Evolutionary conservation across 2,797 vertebrate species (phyloP).

Genomic region (Periophthalmus magnuspinnatus): DNA sequence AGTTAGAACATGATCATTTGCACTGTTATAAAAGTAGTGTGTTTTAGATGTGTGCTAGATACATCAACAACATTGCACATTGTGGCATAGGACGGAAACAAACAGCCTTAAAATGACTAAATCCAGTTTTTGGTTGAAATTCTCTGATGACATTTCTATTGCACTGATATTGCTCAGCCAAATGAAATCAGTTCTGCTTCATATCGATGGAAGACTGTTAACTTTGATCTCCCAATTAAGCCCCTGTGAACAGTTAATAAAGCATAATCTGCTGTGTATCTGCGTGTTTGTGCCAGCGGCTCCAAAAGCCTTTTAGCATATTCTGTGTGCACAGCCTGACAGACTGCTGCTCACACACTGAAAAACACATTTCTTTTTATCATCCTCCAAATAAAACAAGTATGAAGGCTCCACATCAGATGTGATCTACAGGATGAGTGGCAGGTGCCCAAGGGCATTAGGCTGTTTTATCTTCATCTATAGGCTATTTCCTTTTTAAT

Average conservation of each 20-base stretch:
- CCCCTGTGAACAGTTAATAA: constrained; percentile 72
- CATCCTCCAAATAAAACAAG: constrained; percentile 64
- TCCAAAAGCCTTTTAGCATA: constrained; percentile 60
- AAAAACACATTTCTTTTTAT: constrained; percentile 64
- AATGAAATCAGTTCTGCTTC: constrained; percentile 62
- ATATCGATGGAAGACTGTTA: constrained; percentile 56
- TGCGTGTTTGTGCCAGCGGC: constrained; percentile 55
- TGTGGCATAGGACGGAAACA: neutral
- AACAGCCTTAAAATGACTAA: constrained; percentile 5
- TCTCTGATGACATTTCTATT: constrained; percentile 50
- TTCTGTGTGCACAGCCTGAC: constrained; percentile 60
- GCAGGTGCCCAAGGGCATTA: constrained; percentile 53
- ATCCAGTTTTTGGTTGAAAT: constrained; percentile 15
- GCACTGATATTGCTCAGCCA: constrained; percentile 59
- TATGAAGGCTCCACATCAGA: constrained; percentile 62
- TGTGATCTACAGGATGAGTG: constrained; percentile 63
- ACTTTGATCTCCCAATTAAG: constrained; percentile 76
- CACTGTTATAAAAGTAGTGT: neutral
- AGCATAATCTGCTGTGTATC: constrained; percentile 70
- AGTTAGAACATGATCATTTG: neutral
- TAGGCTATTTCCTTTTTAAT: constrained; percentile 25
- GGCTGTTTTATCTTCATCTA: constrained; percentile 35
- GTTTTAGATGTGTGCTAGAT: neutral
- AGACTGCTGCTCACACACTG: constrained; percentile 53
- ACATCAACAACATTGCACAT: neutral